A percentile compares a stretch with the other conserved stretches of the same genome.
phyloP scores from a whole-genome alignment of 2,797 vertebrate genomes.

The Vireo griseus region DNA sequence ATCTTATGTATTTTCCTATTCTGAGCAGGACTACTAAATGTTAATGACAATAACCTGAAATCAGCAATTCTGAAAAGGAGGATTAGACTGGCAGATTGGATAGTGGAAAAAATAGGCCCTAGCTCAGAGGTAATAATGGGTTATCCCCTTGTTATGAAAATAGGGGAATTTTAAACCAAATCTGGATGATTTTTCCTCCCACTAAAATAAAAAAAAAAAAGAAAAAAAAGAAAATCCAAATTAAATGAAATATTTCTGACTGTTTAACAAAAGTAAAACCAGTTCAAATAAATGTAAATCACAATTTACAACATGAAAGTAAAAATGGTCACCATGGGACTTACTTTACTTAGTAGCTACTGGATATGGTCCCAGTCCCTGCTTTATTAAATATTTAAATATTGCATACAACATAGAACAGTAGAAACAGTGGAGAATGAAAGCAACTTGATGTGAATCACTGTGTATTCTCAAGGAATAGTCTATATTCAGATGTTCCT shows the following conservation, averaged over 20 bases:
- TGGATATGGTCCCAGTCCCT: background rate
- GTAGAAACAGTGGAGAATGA: background rate
- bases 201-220: background rate
- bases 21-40: background rate
- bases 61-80: background rate
- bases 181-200: background rate
- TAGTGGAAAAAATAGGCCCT: background rate
- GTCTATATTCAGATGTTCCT: background rate
- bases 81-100: background rate
- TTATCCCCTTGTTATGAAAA: background rate
- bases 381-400: background rate
- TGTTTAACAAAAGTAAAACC: background rate
- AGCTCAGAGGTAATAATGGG: background rate
- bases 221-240: background rate
- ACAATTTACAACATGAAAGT: background rate
- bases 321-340: background rate
- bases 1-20: background rate
- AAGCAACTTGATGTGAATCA: background rate
- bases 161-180: background rate
- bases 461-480: background rate
- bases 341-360: background rate
- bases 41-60: background rate
- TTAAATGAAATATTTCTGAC: background rate
- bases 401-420: background rate
- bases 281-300: background rate